phyloP scores from a whole-genome alignment of 92 coral and sea anemone species.

The Siderastrea siderea region DNA sequence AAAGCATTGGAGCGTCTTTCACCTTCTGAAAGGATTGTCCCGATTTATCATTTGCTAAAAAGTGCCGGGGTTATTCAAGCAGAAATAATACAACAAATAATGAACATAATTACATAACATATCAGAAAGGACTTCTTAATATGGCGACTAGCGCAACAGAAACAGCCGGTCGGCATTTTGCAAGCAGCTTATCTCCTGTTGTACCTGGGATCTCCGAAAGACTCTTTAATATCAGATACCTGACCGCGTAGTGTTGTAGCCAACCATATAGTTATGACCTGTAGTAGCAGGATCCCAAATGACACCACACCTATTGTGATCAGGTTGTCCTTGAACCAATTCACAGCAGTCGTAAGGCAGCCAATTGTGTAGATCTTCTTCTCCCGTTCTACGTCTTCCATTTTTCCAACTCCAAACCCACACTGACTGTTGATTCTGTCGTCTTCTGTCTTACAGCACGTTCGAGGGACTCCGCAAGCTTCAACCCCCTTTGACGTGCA shows the following conservation, averaged over 20 bases:
- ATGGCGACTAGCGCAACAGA: not conserved
- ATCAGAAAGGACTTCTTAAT: too few species aligned
- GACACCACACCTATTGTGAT: slow-evolving; percentile 61
- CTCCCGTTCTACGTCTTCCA: slow-evolving; percentile 12
- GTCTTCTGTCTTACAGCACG: slow-evolving; percentile 68
- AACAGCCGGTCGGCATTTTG: not conserved
- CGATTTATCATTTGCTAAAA: too few species aligned
- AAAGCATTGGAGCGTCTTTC: too few species aligned
- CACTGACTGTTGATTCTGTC: slow-evolving; percentile 73
- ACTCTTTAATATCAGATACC: slow-evolving; percentile 39
- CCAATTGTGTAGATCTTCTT: slow-evolving; percentile 65
- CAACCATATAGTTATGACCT: slow-evolving; percentile 62
- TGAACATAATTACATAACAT: too few species aligned
- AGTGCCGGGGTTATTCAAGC: too few species aligned
- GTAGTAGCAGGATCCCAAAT: slow-evolving; percentile 54
- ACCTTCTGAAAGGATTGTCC: too few species aligned
- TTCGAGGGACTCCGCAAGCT: slow-evolving; percentile 81
- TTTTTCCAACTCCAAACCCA: slow-evolving; percentile 67
- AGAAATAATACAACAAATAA: too few species aligned
- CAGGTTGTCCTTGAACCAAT: slow-evolving; percentile 67
- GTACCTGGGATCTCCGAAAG: slow-evolving; percentile 20
- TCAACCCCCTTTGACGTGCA: slow-evolving; percentile 64
- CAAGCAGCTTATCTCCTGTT: slow-evolving; percentile 8
- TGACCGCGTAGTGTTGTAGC: slow-evolving; percentile 64
- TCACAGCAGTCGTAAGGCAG: slow-evolving; percentile 56